Evolutionary conservation across 2,797 vertebrate species (phyloP).

Genomic region (Malurus splendens): DNA sequence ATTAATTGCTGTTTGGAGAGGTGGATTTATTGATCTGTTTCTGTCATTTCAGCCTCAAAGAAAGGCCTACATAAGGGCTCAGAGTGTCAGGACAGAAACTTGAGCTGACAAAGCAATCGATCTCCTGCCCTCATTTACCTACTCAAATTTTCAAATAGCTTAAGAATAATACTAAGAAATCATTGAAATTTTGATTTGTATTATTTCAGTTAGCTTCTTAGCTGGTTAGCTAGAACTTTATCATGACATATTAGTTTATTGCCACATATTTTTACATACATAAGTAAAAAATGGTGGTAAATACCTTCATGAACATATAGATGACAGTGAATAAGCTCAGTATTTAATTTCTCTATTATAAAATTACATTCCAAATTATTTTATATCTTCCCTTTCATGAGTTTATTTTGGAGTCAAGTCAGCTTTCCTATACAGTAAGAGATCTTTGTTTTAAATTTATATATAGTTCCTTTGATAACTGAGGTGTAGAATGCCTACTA

Average conservation of each 20-base stretch:
- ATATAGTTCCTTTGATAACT: conserved; percentile 11
- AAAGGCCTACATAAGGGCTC: not conserved
- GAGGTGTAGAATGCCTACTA: not conserved
- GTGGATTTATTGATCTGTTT: not conserved
- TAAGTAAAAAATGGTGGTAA: not conserved
- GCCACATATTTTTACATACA: not conserved
- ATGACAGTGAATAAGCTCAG: not conserved
- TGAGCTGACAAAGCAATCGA: not conserved
- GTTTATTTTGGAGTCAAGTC: conserved; percentile 4
- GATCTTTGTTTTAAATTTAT: not conserved
- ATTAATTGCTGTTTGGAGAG: not conserved
- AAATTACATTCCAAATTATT: not conserved
- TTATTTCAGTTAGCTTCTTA: not conserved
- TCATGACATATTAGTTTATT: not conserved
- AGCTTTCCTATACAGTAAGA: not conserved
- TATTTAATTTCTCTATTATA: not conserved
- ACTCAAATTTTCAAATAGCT: not conserved
- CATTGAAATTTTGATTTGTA: not conserved
- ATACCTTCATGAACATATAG: not conserved
- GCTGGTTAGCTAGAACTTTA: not conserved
- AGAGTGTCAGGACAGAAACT: not conserved
- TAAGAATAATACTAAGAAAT: not conserved
- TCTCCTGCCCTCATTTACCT: not conserved
- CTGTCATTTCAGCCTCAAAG: not conserved
- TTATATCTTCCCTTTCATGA: not conserved